Evolutionary conservation across 2,888 invertebrate species (phyloP).

Genomic region (Drosophila eohydei): DNA sequence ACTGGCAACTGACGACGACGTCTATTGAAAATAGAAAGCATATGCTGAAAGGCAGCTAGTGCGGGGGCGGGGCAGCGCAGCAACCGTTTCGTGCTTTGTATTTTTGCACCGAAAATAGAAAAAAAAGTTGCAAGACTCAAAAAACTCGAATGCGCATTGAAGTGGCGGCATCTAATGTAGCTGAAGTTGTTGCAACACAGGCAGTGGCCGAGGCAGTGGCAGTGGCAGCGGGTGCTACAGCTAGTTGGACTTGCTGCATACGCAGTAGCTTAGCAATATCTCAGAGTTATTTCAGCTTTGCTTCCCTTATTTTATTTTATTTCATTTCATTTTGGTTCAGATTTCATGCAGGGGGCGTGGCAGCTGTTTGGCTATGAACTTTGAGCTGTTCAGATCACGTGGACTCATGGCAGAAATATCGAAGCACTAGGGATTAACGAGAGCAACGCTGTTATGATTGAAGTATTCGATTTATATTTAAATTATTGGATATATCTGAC

Average conservation of each 20-base stretch:
- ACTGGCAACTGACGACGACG: conserved; percentile 59
- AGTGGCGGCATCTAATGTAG: conserved; percentile 74
- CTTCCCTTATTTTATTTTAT: conserved; percentile 5
- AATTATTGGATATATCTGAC: background rate
- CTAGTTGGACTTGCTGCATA: background rate
- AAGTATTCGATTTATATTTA: background rate
- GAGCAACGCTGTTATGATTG: background rate
- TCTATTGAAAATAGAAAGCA: conserved; percentile 76
- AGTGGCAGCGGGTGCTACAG: background rate
- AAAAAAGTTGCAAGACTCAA: conserved; percentile 57
- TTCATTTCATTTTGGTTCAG: conserved; percentile 12
- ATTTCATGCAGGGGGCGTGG: conserved; percentile 19
- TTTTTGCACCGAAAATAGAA: conserved; percentile 71
- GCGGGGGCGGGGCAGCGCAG: background rate
- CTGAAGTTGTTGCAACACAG: conserved; percentile 54
- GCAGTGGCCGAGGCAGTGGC: background rate
- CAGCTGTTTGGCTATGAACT: conserved; percentile 30
- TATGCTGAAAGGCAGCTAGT: conserved; percentile 66
- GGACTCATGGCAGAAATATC: background rate
- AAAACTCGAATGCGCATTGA: conserved; percentile 68
- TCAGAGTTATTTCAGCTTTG: conserved; percentile 46
- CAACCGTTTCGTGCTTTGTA: conserved; percentile 71
- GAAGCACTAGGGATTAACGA: background rate
- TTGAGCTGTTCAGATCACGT: conserved; percentile 4
- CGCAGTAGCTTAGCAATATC: conserved; percentile 37